These are phyloP conservation scores for Chaenodraco wilsoni DNA, from an alignment of 2,797 vertebrate species.

Conservation along the genomic window DNA sequence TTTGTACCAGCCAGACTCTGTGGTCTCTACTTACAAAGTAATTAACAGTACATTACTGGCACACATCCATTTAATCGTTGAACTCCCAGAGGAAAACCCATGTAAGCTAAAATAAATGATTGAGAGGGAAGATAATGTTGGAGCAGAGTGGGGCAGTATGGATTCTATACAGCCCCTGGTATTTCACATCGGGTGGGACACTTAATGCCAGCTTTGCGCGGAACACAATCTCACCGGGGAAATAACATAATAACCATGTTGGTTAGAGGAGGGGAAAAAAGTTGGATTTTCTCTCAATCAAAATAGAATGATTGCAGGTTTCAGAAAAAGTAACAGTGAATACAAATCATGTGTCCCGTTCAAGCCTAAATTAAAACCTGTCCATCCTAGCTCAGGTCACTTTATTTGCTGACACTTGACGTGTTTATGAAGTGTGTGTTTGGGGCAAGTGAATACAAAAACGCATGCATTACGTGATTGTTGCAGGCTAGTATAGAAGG, in stretches of 20 bases:
- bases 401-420: constrained; percentile 58
- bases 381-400: constrained; percentile 29
- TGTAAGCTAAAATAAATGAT: constrained; percentile 62
- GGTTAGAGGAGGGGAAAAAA: constrained; percentile 20
- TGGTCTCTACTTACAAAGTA: constrained; percentile 73
- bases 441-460: constrained; percentile 44
- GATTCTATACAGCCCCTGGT: constrained; percentile 73
- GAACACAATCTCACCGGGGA: constrained; percentile 48
- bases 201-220: constrained; percentile 68
- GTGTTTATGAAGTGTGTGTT: constrained; percentile 34
- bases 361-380: constrained; percentile 32
- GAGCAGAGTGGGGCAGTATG: constrained; percentile 69
- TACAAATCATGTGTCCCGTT: constrained; percentile 7
- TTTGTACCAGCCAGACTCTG: constrained; percentile 44
- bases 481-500: constrained; percentile 7
- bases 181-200: constrained; percentile 71
- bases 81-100: constrained; percentile 62
- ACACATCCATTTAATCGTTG: constrained; percentile 71
- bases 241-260: constrained; percentile 56
- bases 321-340: constrained; percentile 18
- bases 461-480: constrained; percentile 48
- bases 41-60: constrained; percentile 77
- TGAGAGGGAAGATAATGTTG: constrained; percentile 56
- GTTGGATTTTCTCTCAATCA: constrained; percentile 39
- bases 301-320: constrained; percentile 31